These are phyloP conservation scores for Lochmaea capreae DNA, from an alignment of 2,888 invertebrate genomes.

Conservation along the genomic window DNA sequence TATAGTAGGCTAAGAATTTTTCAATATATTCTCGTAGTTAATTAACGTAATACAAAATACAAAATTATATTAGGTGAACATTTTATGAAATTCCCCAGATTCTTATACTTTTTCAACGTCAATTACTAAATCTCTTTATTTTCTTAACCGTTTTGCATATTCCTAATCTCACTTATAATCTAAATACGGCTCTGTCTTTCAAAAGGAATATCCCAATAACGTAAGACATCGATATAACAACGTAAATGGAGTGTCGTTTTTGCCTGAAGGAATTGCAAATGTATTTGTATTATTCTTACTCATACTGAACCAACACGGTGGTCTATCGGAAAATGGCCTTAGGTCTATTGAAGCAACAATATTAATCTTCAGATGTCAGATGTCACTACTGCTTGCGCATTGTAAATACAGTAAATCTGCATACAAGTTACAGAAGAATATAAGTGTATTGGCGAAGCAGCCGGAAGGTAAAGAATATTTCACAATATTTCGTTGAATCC, in stretches of 20 bases:
- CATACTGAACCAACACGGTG: slow-evolving; percentile 13
- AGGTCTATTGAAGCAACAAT: slow-evolving; percentile 3
- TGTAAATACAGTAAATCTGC: slow-evolving; percentile 6
- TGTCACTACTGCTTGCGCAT: slow-evolving; percentile 21
- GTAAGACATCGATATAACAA: slow-evolving; percentile 9
- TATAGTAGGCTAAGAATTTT: too few species aligned
- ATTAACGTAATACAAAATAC: too few species aligned
- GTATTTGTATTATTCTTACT: slow-evolving; percentile 3
- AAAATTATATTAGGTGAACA: too few species aligned
- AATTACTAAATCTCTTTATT: too few species aligned
- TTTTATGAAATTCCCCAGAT: too few species aligned
- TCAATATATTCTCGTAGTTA: too few species aligned
- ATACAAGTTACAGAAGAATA: slow-evolving; percentile 5
- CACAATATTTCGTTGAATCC: not conserved
- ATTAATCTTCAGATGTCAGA: slow-evolving; percentile 20
- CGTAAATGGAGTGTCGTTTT: slow-evolving; percentile 15
- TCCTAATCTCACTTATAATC: not conserved
- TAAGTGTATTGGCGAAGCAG: slow-evolving; percentile 4
- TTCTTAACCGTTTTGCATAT: too few species aligned
- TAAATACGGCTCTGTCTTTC: not conserved
- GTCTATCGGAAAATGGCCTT: slow-evolving; percentile 19
- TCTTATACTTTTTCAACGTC: too few species aligned
- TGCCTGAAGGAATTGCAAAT: slow-evolving; percentile 22
- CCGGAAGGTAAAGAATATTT: slow-evolving; percentile 6
- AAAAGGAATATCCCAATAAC: not conserved